Base-by-base conservation (phyloP, 2,113 vertebrate genomes). In the Physeter macrocephalus region DNA sequence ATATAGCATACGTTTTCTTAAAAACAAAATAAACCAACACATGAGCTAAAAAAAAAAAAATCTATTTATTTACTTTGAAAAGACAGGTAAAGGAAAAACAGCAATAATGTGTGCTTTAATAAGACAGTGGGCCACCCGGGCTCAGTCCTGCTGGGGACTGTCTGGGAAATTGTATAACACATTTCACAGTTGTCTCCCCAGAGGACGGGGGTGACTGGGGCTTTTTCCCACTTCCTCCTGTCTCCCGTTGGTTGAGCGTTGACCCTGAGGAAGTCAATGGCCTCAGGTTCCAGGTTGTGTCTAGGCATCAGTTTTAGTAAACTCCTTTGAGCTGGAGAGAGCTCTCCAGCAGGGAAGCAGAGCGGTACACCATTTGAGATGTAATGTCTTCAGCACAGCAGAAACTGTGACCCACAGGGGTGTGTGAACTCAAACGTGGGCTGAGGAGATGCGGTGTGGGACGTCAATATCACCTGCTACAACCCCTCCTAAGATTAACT, bases 1-100 rank as follows among this genome's bases (percentile, higher is more conserved):
- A 72, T 36, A 49, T 2, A 66, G 61, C 41, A 67, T 69, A 61
- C 29, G 46, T 72, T 94, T 89, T 36, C 36, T 90, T 94, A 66
- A 88, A 89, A 88, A 57, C 34, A 75, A 62, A 71, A 36, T n/a
- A 72, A 64, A 43, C 17, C 17, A 43, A 62, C 20, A 69, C 13
- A 17, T 46, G 21, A 52, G 15, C 49, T 52, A 52, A 17, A 15
- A 15, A 34, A 66, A 3, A 3, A 66, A 89, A 66, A 59, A 62
- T 41, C 14, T 27, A 52, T 66, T n/a, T 21, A 85, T 66, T 77
- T 64, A 49, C 61, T 69, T 61, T 54, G 80, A 61, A 82, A 64
- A 31, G 69, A 74, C 29, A 87, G 52, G 15, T 52, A 23, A 20
- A 13, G 39, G 21, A 46, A 27, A 69, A 62, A 29, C 13, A 43